Percentiles rank a stretch among this genome's conserved stretches.
Conservation (phyloP, 2,888 invertebrate genomes). For the Strigamia transsilvanica region DNA sequence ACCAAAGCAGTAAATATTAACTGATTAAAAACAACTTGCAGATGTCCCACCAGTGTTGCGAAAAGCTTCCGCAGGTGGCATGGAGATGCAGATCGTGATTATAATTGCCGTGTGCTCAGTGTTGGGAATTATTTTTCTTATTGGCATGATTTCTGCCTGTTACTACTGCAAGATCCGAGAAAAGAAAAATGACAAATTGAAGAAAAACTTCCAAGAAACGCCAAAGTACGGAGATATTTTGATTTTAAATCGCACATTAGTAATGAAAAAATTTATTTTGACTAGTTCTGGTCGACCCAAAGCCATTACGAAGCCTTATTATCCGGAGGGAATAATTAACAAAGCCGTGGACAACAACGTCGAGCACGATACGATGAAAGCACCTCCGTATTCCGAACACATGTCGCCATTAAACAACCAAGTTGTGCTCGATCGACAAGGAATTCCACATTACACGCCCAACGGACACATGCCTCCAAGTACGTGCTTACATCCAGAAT, state of each 20-base stretch:
- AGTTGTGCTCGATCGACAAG: background rate
- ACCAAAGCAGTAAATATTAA: background rate
- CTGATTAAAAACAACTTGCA: constrained; percentile 37
- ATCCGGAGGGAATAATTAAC: constrained; percentile 87
- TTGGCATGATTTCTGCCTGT: constrained; percentile 70
- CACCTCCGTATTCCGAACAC: constrained; percentile 13
- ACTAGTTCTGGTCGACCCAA: constrained; percentile 56
- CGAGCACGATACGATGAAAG: constrained; percentile 81
- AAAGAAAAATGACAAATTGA: constrained; percentile 82
- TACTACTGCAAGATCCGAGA: constrained; percentile 80
- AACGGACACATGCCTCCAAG: constrained; percentile 57
- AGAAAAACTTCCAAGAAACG: constrained; percentile 86
- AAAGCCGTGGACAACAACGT: constrained; percentile 89
- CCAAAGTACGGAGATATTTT: constrained; percentile 23
- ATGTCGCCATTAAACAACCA: constrained; percentile 55
- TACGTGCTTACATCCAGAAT: too few relatives aligned
- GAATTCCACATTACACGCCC: constrained; percentile 53
- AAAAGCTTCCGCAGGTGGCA: constrained; percentile 66
- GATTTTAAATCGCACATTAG: background rate
- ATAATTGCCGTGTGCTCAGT: constrained; percentile 81
- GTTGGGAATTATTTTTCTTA: constrained; percentile 80
- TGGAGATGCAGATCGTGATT: constrained; percentile 66
- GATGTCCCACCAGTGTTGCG: constrained; percentile 69
- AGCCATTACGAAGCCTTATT: constrained; percentile 76
- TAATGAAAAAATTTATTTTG: constrained; percentile 31